Evolutionary conservation across 2,113 vertebrate genomes (phyloP).

Genomic region (Thalassoma bifasciatum): DNA sequence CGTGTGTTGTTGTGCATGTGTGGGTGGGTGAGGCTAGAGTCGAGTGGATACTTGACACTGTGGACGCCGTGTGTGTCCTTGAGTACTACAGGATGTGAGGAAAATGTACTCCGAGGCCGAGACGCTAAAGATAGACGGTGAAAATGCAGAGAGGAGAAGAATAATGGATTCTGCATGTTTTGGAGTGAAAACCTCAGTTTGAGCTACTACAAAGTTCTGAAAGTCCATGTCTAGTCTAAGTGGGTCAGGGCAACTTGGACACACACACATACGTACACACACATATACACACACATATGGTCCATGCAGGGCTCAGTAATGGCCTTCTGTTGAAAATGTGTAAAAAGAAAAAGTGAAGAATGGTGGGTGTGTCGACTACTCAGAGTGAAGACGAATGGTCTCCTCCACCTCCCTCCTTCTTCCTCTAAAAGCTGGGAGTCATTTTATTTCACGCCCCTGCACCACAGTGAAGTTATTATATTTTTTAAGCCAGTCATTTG

Average conservation of each 20-base stretch:
- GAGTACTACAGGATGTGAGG: slow-evolving; percentile 36
- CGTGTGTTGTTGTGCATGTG: background rate
- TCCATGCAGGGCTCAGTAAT: slow-evolving; percentile 31
- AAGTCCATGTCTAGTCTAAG: slow-evolving; percentile 36
- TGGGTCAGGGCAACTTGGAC: slow-evolving; percentile 46
- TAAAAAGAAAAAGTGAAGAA: slow-evolving; percentile 25
- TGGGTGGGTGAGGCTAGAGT: background rate
- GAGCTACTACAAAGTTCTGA: slow-evolving; percentile 11
- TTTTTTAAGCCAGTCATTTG: slow-evolving; percentile 47
- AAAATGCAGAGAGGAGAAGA: slow-evolving; percentile 40
- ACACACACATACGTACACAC: background rate
- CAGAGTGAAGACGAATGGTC: slow-evolving; percentile 22
- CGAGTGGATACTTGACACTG: slow-evolving; percentile 14
- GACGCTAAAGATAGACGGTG: slow-evolving; percentile 49
- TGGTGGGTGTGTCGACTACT: slow-evolving; percentile 24
- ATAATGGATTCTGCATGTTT: slow-evolving; percentile 54
- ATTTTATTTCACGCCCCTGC: slow-evolving; percentile 32
- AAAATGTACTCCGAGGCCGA: slow-evolving; percentile 29
- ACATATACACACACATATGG: slow-evolving; percentile 1
- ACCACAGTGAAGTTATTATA: slow-evolving; percentile 34
- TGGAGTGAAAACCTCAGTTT: background rate
- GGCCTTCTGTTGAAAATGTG: slow-evolving; percentile 25
- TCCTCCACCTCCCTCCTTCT: slow-evolving; percentile 7
- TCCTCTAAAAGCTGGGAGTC: background rate
- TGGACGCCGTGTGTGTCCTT: slow-evolving; percentile 34